Conservation (phyloP, 2,113 vertebrate genomes). For the Ursus arctos region DNA sequence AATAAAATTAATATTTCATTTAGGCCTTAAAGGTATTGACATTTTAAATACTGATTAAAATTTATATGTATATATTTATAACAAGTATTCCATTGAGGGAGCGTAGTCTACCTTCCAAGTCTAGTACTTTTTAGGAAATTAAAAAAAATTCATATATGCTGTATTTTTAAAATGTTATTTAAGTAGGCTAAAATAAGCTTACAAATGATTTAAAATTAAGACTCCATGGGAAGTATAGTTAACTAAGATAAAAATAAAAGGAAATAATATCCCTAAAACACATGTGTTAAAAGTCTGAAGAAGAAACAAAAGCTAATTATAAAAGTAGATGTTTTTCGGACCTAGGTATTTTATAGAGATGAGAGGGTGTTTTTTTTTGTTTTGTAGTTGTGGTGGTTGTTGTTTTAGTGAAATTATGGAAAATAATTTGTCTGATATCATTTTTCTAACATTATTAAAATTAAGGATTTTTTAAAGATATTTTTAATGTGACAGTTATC, state of each 20-base stretch:
- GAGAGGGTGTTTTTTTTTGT: not conserved
- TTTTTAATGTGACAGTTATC: not conserved
- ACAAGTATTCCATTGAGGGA: slow-evolving; percentile 32
- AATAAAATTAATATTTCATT: slow-evolving; percentile 51
- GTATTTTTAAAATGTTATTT: not conserved
- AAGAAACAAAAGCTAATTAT: not conserved
- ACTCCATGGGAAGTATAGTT: not conserved
- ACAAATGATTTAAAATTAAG: slow-evolving; percentile 13
- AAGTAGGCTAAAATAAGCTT: slow-evolving; percentile 33
- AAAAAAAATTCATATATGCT: not conserved
- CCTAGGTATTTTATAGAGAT: not conserved
- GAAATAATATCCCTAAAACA: not conserved
- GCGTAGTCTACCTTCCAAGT: not conserved
- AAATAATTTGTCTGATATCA: not conserved
- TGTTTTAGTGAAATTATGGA: not conserved
- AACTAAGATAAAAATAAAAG: slow-evolving; percentile 26
- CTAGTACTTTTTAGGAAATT: not conserved
- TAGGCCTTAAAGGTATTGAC: not conserved
- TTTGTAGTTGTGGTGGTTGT: not conserved
- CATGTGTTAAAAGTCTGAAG: slow-evolving; percentile 20
- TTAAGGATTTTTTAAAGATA: not conserved
- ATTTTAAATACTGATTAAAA: slow-evolving; percentile 50
- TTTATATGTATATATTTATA: not conserved
- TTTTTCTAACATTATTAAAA: not conserved
- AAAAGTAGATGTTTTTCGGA: not conserved